Evolutionary conservation across 1,140 invertebrate genomes (phyloP).

Genomic region (Drosophila repleta): DNA sequence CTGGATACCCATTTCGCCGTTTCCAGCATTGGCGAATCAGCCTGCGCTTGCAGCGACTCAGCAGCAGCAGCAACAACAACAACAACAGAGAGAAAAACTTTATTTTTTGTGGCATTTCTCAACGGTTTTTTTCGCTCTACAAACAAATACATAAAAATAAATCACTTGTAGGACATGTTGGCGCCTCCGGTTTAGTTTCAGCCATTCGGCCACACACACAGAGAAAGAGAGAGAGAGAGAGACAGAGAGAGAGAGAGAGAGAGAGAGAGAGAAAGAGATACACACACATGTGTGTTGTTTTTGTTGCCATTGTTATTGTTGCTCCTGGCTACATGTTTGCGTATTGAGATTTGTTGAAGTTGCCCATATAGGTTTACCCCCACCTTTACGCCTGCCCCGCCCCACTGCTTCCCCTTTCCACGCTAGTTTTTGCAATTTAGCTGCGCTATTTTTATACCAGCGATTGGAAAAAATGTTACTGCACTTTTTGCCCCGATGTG

Average conservation of each 20-base stretch:
- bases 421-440: slow-evolving; percentile 28
- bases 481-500: slow-evolving; percentile 28
- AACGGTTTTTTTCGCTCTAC: slow-evolving; percentile 60
- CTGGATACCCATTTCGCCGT: slow-evolving; percentile 15
- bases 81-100: slow-evolving; percentile 61
- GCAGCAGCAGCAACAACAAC: slow-evolving; percentile 26
- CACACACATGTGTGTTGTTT: slow-evolving; percentile 5
- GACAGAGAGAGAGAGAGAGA: too few species aligned
- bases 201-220: slow-evolving; percentile 52
- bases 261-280: too few species aligned
- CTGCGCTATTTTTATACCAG: slow-evolving; percentile 40
- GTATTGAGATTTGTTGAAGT: slow-evolving; percentile 74
- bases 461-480: slow-evolving; percentile 36
- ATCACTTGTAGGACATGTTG: slow-evolving; percentile 82
- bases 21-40: slow-evolving; percentile 28
- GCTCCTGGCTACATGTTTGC: slow-evolving; percentile 60
- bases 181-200: slow-evolving; percentile 80
- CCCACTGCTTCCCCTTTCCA: background rate
- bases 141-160: slow-evolving; percentile 83
- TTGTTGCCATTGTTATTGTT: slow-evolving; percentile 47
- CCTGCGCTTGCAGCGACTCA: slow-evolving; percentile 51
- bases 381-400: background rate
- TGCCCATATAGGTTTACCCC: slow-evolving; percentile 60
- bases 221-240: too few species aligned
- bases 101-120: slow-evolving; percentile 75